Evolutionary conservation across 2,113 vertebrate species (phyloP).

Genomic region (Cryptomyrus ogoouensis): DNA sequence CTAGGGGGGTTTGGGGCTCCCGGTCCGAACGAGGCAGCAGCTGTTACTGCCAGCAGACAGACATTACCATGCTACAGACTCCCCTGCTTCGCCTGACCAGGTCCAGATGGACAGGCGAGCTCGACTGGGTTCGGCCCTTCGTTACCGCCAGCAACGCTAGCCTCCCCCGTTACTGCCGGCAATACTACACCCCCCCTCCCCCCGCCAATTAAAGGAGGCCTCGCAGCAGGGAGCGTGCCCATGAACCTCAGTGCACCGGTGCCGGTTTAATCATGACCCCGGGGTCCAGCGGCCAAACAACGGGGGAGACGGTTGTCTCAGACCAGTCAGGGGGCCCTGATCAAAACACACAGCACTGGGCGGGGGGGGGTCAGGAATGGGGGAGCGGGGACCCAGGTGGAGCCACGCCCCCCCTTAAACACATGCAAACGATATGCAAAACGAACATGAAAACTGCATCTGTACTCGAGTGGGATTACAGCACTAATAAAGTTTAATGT

Average conservation of each 20-base stretch:
- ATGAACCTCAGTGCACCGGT: not conserved
- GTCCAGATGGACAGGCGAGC: not conserved
- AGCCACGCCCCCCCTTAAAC: not conserved
- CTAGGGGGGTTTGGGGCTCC: not conserved
- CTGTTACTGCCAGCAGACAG: not conserved
- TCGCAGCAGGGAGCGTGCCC: not conserved
- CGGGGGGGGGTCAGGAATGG: not conserved
- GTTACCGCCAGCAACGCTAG: not conserved
- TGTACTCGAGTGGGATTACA: slow-evolving; percentile 32
- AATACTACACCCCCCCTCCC: not conserved
- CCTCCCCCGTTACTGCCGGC: not conserved
- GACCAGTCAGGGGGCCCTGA: slow-evolving; percentile 15
- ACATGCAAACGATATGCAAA: slow-evolving; percentile 33
- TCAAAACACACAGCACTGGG: slow-evolving; percentile 2
- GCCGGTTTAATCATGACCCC: slow-evolving; percentile 22
- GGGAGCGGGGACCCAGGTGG: not conserved
- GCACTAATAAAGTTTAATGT: slow-evolving; percentile 30
- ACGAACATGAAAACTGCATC: slow-evolving; percentile 26
- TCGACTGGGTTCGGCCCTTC: not conserved
- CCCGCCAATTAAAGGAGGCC: slow-evolving; percentile 18
- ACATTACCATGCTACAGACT: not conserved
- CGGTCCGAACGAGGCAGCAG: not conserved
- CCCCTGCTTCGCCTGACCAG: not conserved
- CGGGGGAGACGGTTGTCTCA: not conserved
- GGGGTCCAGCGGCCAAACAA: not conserved